Evolutionary conservation across 1,140 invertebrate genomes (phyloP).

Genomic region (Hypsibius dujardini): DNA sequence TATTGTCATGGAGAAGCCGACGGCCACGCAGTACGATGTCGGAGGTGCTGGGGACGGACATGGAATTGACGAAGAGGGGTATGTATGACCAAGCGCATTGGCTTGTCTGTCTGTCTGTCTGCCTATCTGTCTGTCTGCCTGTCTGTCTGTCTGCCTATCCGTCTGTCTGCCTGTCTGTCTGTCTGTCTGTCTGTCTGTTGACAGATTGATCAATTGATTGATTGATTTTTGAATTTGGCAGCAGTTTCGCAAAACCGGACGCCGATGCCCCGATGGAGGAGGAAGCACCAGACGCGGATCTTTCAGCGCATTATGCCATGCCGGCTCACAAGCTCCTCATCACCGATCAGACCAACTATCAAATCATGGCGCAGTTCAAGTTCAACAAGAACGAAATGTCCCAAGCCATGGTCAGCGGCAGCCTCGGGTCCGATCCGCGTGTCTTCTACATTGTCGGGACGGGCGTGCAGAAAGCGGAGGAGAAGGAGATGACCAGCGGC

Average conservation of each 20-base stretch:
- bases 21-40: neutral
- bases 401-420: conserved; percentile 28
- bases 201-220: too few species aligned
- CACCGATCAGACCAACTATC: conserved; percentile 5
- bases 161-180: too few species aligned
- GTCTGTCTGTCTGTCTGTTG: too few species aligned
- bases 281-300: too few species aligned
- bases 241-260: too few species aligned
- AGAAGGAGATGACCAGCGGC: conserved; percentile 73
- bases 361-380: neutral
- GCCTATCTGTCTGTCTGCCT: too few species aligned
- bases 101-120: too few species aligned
- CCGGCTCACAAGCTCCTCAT: neutral
- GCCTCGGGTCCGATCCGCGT: conserved; percentile 71
- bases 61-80: neutral
- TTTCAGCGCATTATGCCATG: too few species aligned
- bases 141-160: too few species aligned
- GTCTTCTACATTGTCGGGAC: conserved; percentile 88
- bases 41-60: neutral
- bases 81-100: too few species aligned
- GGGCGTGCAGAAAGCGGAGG: conserved; percentile 75
- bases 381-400: neutral
- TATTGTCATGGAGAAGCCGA: neutral
- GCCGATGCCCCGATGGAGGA: too few species aligned
- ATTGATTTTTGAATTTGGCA: too few species aligned